Conservation (phyloP, 1,140 invertebrate genomes). For the Drosophila sturtevanti region DNA sequence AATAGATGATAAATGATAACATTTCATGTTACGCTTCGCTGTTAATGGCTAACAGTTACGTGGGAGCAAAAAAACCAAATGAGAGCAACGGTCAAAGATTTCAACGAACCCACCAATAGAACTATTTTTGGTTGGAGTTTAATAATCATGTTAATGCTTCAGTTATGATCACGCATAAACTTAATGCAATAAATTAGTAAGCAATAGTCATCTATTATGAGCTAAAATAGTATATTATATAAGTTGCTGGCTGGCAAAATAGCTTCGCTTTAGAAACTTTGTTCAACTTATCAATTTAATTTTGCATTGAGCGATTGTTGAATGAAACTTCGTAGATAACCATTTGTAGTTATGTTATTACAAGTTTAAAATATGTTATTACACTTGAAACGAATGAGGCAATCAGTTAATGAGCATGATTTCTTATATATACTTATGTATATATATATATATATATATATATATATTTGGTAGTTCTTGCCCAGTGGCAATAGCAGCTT, state of each 20-base stretch:
- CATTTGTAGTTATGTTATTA: too few species aligned
- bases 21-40: not conserved
- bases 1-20: not conserved
- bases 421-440: not conserved
- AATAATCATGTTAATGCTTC: not conserved
- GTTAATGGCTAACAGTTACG: slow-evolving; percentile 21
- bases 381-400: not conserved
- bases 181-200: not conserved
- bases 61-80: not conserved
- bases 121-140: not conserved
- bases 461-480: slow-evolving; percentile 33
- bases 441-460: slow-evolving; percentile 7
- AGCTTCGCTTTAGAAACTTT: too few species aligned
- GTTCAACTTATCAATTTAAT: too few species aligned
- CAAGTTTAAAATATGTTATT: too few species aligned
- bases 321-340: too few species aligned
- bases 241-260: too few species aligned
- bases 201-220: not conserved
- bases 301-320: not conserved
- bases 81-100: not conserved
- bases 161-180: not conserved
- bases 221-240: not conserved
- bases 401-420: not conserved
- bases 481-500: slow-evolving; percentile 21
- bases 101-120: not conserved